Conservation (phyloP, 2,113 vertebrate species). For the Neotoma lepida region DNA sequence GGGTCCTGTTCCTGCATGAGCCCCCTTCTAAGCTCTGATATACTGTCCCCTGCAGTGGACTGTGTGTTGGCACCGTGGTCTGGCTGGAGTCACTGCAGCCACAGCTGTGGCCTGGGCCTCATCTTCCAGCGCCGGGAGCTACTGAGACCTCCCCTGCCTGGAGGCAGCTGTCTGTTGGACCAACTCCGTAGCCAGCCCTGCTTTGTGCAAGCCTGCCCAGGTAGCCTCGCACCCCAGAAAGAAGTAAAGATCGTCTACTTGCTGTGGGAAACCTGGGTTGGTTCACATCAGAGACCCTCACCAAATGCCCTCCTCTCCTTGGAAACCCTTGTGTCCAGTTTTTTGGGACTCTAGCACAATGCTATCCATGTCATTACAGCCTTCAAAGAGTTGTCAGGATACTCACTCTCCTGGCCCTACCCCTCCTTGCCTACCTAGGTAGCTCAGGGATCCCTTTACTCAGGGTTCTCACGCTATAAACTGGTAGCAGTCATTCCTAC, state of each 20-base stretch:
- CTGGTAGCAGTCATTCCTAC: accelerated
- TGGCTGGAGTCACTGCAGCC: conserved; percentile 91
- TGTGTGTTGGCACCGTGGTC: conserved; percentile 90
- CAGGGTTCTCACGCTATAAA: neutral
- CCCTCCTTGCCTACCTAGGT: neutral
- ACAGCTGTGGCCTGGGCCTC: conserved; percentile 91
- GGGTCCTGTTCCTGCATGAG: neutral
- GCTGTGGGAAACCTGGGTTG: neutral
- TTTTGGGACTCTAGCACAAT: no score
- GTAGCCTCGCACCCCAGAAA: conserved; percentile 72
- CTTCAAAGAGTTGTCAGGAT: neutral
- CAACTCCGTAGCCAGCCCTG: conserved; percentile 90
- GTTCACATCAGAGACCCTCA: neutral
- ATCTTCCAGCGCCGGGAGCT: conserved; percentile 88
- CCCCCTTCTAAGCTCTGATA: neutral
- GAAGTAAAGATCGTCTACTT: accelerated
- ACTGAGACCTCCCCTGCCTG: conserved; percentile 83
- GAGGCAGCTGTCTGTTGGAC: conserved; percentile 84
- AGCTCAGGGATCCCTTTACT: neutral
- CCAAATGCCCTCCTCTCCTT: neutral
- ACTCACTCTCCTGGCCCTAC: neutral
- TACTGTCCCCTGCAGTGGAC: conserved; percentile 83
- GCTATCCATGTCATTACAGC: neutral
- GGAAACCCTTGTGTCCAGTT: neutral
- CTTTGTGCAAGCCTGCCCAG: conserved; percentile 91